Conservation (phyloP, 2,797 vertebrate genomes). For the Premnoplex brunnescens region DNA sequence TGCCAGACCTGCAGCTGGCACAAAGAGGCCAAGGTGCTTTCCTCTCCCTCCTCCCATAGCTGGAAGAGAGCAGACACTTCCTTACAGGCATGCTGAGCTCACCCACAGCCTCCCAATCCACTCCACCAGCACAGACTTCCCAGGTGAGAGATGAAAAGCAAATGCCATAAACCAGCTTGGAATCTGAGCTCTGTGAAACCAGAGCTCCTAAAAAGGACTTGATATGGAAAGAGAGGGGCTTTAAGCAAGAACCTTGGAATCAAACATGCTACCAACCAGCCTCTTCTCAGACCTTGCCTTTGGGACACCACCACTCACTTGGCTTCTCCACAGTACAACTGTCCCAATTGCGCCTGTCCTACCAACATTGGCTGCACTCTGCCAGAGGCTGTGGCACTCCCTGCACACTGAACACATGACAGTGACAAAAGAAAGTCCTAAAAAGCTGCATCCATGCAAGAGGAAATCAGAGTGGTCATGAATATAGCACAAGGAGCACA, state of each 20-base stretch:
- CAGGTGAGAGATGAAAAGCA: slow-evolving; percentile 42
- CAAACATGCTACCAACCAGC: background rate
- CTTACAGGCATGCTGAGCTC: background rate
- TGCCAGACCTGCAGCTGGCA: background rate
- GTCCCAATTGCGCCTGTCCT: background rate
- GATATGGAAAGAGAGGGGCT: background rate
- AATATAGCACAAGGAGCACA: background rate
- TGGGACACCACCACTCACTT: background rate
- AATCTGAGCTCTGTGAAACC: background rate
- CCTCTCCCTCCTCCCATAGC: background rate
- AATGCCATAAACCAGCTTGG: background rate
- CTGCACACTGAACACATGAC: rapidly evolving
- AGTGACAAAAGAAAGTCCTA: background rate
- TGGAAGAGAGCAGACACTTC: background rate
- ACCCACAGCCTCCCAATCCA: background rate
- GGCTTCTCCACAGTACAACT: background rate
- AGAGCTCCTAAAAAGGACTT: background rate
- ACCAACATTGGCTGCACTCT: background rate
- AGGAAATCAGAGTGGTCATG: background rate
- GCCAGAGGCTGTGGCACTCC: background rate
- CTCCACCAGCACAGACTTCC: slow-evolving; percentile 6
- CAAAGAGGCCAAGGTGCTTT: background rate
- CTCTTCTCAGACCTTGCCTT: background rate
- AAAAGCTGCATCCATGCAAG: background rate
- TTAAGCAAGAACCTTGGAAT: background rate